A percentile compares a stretch with the other conserved stretches of the same genome.
Evolutionary conservation across 2,888 invertebrate species (phyloP).

Genomic region (Dexiosoma caninum): DNA sequence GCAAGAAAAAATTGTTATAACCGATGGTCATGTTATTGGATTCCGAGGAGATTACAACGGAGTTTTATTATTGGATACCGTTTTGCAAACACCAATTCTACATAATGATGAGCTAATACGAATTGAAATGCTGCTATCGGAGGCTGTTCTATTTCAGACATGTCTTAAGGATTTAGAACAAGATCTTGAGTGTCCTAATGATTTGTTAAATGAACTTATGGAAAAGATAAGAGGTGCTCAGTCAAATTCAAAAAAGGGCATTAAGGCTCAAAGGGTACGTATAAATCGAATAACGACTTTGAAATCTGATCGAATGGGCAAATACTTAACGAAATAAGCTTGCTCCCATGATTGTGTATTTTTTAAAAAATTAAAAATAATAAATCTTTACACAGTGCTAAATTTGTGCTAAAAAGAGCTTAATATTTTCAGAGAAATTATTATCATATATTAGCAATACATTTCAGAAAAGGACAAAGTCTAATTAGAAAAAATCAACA

Average conservation of each 20-base stretch:
- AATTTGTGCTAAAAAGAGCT: too few relatives aligned
- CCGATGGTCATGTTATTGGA: conserved; percentile 89
- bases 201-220: conserved; percentile 87
- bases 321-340: not conserved
- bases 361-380: too few relatives aligned
- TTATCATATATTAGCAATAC: too few relatives aligned
- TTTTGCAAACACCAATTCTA: conserved; percentile 88
- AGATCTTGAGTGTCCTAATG: conserved; percentile 86
- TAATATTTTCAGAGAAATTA: too few relatives aligned
- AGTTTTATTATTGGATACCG: conserved; percentile 91
- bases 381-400: too few relatives aligned
- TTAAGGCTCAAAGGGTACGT: conserved; percentile 92
- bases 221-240: conserved; percentile 85
- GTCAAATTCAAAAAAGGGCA: conserved; percentile 87
- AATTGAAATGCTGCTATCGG: conserved; percentile 91
- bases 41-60: conserved; percentile 94
- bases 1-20: conserved; percentile 90
- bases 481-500: too few relatives aligned
- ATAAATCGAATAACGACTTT: not conserved
- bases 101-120: conserved; percentile 88
- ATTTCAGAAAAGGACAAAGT: too few relatives aligned
- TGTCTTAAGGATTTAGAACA: conserved; percentile 86
- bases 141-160: conserved; percentile 91
- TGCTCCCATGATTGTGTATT: too few relatives aligned
- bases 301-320: too few relatives aligned